A percentile compares a stretch with the other conserved stretches of the same genome.
phyloP scores from a whole-genome alignment of 2,797 vertebrate species.

The Vireo griseus region DNA sequence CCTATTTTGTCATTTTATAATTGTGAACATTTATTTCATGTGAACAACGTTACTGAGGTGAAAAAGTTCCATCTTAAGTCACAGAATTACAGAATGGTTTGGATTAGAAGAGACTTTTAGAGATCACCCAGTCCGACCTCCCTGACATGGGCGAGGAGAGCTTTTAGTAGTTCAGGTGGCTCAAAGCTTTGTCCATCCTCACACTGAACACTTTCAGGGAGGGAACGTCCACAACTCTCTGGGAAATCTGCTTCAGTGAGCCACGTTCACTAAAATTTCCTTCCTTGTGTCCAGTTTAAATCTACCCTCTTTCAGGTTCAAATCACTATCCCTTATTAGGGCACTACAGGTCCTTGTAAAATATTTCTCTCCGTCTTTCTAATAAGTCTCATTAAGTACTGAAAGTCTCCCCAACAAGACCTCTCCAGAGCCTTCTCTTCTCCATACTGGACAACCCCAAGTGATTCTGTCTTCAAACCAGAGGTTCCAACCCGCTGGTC shows the following conservation, averaged over 20 bases:
- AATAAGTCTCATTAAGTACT: background rate
- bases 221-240: accelerated
- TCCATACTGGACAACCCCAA: accelerated
- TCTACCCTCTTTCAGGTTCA: background rate
- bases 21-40: background rate
- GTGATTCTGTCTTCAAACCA: background rate
- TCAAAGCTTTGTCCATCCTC: background rate
- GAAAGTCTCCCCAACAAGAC: background rate
- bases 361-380: background rate
- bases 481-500: background rate
- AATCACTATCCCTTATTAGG: background rate
- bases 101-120: background rate
- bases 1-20: background rate
- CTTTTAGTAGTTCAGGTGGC: background rate
- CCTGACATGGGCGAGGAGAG: background rate
- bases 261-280: background rate
- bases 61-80: background rate
- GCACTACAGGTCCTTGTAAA: accelerated
- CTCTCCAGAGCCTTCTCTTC: background rate
- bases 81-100: background rate
- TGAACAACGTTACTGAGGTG: background rate
- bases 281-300: background rate
- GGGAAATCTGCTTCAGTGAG: background rate
- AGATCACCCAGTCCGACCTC: background rate
- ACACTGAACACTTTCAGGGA: background rate